Evolutionary conservation across 2,113 vertebrate genomes (phyloP).

Genomic region (Crotalus tigris): DNA sequence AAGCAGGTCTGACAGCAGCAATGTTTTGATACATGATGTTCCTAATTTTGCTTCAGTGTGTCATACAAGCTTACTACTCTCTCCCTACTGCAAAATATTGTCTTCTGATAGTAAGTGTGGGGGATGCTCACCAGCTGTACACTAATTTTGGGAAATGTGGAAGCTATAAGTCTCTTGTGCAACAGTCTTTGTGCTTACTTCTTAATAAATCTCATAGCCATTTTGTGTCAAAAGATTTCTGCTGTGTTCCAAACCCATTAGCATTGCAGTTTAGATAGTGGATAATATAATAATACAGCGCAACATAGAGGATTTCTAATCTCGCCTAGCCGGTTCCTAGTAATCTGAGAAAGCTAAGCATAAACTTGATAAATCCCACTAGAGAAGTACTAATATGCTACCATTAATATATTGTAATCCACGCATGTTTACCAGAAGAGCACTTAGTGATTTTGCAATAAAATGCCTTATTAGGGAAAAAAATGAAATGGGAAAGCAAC

Average conservation of each 20-base stretch:
- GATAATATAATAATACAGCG: neutral
- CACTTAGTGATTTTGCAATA: slow-evolving; percentile 24
- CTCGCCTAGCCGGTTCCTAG: neutral
- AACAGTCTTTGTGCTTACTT: neutral
- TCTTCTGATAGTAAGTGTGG: neutral
- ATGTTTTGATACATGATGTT: slow-evolving; percentile 12
- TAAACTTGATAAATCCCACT: neutral
- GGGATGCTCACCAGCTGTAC: neutral
- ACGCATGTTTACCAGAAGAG: slow-evolving; percentile 28
- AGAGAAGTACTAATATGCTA: neutral
- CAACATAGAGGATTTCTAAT: slow-evolving; percentile 1
- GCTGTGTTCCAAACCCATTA: neutral
- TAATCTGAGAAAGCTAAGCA: neutral
- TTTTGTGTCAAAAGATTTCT: neutral
- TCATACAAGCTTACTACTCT: neutral
- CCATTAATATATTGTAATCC: neutral
- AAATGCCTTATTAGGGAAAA: neutral
- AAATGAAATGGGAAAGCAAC: slow-evolving; percentile 28
- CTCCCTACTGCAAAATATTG: neutral
- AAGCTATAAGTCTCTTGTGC: neutral
- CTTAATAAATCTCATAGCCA: neutral
- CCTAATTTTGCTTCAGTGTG: neutral
- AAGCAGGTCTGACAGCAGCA: neutral
- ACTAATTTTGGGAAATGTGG: neutral
- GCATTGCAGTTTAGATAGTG: neutral